Evolutionary conservation across 2,888 invertebrate genomes (phyloP).

Genomic region (Drosophila emarginata): DNA sequence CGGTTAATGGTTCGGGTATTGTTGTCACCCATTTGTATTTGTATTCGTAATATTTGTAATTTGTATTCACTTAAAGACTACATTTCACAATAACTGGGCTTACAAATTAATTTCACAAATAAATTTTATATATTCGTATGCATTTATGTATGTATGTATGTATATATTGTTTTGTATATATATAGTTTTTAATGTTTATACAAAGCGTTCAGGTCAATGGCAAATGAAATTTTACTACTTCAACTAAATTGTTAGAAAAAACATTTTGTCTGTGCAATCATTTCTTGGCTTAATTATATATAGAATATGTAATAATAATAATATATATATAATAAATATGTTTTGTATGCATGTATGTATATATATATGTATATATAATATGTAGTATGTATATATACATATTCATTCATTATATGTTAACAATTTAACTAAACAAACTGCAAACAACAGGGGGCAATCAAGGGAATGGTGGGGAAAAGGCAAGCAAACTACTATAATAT

Average conservation of each 20-base stretch:
- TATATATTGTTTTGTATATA: conserved; percentile 37
- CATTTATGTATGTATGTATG: conserved; percentile 27
- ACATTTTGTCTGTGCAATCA: conserved; percentile 19
- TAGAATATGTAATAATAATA: conserved; percentile 1
- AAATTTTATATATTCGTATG: conserved; percentile 49
- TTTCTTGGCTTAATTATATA: conserved; percentile 2
- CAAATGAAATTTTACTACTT: conserved; percentile 61
- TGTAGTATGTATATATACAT: conserved; percentile 24
- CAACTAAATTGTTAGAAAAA: conserved; percentile 34
- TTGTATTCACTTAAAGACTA: conserved; percentile 62
- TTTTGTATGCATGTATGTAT: conserved; percentile 4
- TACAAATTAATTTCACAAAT: conserved; percentile 65
- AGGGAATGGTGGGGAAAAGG: background rate
- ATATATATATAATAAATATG: conserved; percentile 8
- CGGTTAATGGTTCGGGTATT: conserved; percentile 4
- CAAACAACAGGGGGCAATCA: conserved; percentile 58
- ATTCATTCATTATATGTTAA: conserved; percentile 34
- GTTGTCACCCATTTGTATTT: conserved; percentile 29
- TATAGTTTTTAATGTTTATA: conserved; percentile 40
- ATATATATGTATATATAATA: conserved; percentile 27
- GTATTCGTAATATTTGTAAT: conserved; percentile 55
- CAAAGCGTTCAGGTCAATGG: conserved; percentile 72
- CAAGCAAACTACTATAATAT: conserved; percentile 7
- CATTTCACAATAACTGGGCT: conserved; percentile 70
- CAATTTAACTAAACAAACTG: conserved; percentile 68